Percentiles rank a stretch among this genome's conserved stretches.
phyloP scores from a whole-genome alignment of 37 sponge, comb jelly and placozoan genomes.

The Axinella damicornis region DNA sequence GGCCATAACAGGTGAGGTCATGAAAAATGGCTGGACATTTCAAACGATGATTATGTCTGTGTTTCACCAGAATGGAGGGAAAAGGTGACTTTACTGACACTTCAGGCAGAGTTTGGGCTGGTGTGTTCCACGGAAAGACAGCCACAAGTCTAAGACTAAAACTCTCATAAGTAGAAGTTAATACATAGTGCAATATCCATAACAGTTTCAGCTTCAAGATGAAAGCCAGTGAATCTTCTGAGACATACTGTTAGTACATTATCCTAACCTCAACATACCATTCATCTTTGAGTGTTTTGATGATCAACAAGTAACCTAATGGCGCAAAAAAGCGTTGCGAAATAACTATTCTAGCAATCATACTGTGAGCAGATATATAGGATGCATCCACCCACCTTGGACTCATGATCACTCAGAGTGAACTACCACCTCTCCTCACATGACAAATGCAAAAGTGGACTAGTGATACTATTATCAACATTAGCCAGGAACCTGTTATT shows the following conservation, averaged over 20 bases:
- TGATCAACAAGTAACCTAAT: too few relatives aligned
- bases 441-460: slow-evolving; percentile 61
- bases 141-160: slow-evolving; percentile 64
- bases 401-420: slow-evolving; percentile 62
- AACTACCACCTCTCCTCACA: slow-evolving; percentile 87
- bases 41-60: not conserved
- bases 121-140: slow-evolving; percentile 60
- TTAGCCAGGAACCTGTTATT: slow-evolving; percentile 19
- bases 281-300: too few relatives aligned
- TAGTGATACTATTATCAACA: too few relatives aligned
- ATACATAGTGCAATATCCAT: too few relatives aligned
- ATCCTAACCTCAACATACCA: too few relatives aligned
- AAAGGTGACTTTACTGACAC: slow-evolving; percentile 61
- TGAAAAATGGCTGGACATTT: not conserved
- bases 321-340: too few relatives aligned
- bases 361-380: too few relatives aligned
- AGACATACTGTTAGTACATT: not conserved
- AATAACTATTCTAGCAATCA: too few relatives aligned
- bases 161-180: slow-evolving; percentile 22
- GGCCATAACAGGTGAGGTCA: slow-evolving; percentile 56
- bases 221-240: too few relatives aligned
- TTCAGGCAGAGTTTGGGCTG: slow-evolving; percentile 63
- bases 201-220: too few relatives aligned
- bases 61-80: slow-evolving; percentile 56
- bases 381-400: too few relatives aligned